These are phyloP conservation scores for Hexactinellida sp. DNA, from an alignment of 37 sponge, comb jelly and placozoan species.

Conservation along the genomic window DNA sequence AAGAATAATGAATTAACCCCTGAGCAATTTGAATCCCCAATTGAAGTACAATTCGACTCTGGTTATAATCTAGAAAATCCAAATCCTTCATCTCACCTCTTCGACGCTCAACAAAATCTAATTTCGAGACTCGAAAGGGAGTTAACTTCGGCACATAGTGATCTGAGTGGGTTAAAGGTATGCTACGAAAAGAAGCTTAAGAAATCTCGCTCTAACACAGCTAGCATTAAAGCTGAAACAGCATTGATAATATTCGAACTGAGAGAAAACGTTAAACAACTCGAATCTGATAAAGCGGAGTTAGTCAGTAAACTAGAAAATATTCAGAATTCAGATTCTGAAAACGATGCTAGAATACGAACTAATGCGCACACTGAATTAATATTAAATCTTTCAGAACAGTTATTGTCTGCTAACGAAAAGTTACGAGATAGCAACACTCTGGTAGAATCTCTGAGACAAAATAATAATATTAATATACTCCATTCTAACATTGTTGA, in stretches of 20 bases:
- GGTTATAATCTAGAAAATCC: not conserved
- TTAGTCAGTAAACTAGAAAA: not conserved
- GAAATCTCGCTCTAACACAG: not conserved
- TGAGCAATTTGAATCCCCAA: not conserved
- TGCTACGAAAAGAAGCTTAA: not conserved
- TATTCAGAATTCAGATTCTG: not conserved
- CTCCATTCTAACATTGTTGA: not conserved
- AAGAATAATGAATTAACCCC: not conserved
- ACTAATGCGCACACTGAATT: not conserved
- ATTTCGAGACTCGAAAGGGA: not conserved
- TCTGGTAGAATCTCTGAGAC: not conserved
- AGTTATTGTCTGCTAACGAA: not conserved
- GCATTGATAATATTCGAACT: not conserved
- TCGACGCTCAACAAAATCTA: not conserved
- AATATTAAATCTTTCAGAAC: not conserved
- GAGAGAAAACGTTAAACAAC: not conserved
- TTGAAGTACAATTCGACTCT: not conserved
- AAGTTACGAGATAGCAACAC: not conserved
- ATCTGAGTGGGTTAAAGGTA: not conserved
- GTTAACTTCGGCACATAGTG: not conserved
- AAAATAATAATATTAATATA: not conserved
- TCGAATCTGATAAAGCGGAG: not conserved
- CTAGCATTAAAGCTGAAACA: not conserved
- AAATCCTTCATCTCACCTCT: not conserved
- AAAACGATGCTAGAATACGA: not conserved